Conservation (phyloP, 2,797 vertebrate species). For the Tapera naevia region DNA sequence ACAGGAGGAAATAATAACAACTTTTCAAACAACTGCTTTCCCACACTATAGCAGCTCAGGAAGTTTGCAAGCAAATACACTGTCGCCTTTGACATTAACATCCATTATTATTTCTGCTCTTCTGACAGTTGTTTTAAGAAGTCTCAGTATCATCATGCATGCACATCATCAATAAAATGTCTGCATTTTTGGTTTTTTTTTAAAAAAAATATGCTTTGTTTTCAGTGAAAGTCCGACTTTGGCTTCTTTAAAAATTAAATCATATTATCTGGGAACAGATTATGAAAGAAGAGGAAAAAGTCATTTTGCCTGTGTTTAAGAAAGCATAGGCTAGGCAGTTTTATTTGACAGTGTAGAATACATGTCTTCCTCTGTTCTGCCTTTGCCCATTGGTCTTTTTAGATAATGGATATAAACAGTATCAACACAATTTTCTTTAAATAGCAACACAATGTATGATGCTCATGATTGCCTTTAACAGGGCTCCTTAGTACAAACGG, state of each 20-base stretch:
- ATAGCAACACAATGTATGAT: neutral
- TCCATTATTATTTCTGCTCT: neutral
- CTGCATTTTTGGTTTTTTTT: neutral
- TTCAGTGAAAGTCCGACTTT: neutral
- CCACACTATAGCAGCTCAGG: neutral
- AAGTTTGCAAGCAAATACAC: neutral
- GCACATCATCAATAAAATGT: neutral
- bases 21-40: slow-evolving; percentile 16
- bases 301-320: neutral
- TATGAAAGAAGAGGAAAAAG: neutral
- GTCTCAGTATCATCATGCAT: neutral
- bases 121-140: neutral
- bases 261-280: neutral
- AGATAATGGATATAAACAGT: neutral
- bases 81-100: neutral
- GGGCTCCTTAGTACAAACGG: neutral
- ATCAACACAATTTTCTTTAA: neutral
- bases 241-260: neutral
- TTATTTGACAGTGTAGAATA: neutral
- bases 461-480: neutral
- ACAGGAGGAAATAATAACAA: neutral
- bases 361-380: neutral
- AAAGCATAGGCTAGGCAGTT: neutral
- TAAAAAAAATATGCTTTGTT: neutral
- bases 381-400: neutral